These are phyloP conservation scores for Luidia sarsii DNA, from an alignment of 53 echinoderm and acorn worm genomes.

Conservation along the genomic window DNA sequence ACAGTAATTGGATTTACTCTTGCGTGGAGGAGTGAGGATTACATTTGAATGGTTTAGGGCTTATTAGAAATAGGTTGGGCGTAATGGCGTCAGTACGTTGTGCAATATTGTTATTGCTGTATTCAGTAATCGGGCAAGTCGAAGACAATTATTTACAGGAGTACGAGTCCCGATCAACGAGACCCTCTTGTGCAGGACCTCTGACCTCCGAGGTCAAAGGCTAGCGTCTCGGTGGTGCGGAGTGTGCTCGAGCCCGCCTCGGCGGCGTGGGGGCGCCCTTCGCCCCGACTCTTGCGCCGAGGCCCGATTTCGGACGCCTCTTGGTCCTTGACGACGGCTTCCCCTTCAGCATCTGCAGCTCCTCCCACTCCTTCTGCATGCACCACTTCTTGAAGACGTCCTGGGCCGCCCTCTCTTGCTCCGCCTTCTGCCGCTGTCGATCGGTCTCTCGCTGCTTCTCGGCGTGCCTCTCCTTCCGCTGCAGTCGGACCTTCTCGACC, in stretches of 20 bases:
- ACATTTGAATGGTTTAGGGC: no score
- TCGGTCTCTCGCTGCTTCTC: slow-evolving; percentile 32
- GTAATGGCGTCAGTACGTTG: no score
- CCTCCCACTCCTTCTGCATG: slow-evolving; percentile 82
- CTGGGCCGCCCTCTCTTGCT: slow-evolving; percentile 38
- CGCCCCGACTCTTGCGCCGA: not conserved
- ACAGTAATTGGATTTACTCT: no score
- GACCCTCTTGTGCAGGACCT: no score
- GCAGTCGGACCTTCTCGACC: slow-evolving; percentile 42
- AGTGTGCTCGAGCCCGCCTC: slow-evolving; percentile 5
- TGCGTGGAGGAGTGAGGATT: no score
- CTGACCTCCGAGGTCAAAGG: no score
- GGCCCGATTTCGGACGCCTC: not conserved
- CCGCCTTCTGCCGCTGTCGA: slow-evolving; percentile 8
- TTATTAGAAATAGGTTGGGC: no score
- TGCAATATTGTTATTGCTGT: no score
- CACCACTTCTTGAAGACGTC: slow-evolving; percentile 72
- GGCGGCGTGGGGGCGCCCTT: not conserved
- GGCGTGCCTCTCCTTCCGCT: slow-evolving; percentile 23
- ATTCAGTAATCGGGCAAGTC: no score
- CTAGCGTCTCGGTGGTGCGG: slow-evolving; percentile 21
- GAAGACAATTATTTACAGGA: no score
- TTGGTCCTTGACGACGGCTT: slow-evolving; percentile 1
- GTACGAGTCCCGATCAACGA: no score
- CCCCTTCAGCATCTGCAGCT: slow-evolving; percentile 53